These are phyloP conservation scores for Sepiola atlantica DNA, from an alignment of 2,888 invertebrate genomes.

Conservation along the genomic window DNA sequence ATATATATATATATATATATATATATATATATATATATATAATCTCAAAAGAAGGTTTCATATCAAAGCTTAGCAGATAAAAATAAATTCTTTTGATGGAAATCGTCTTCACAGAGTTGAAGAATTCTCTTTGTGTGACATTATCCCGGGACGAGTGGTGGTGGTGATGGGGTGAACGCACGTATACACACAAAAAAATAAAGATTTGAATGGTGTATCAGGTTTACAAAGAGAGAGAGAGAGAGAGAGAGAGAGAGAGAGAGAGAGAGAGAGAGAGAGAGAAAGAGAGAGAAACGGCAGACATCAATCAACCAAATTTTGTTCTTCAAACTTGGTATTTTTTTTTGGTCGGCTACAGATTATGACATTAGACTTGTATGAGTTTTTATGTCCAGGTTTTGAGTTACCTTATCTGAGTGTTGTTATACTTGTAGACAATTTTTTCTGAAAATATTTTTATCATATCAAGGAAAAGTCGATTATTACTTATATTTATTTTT, in stretches of 20 bases:
- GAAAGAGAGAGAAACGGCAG: not conserved
- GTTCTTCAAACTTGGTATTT: not conserved
- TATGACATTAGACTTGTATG: not conserved
- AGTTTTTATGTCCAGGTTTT: slow-evolving; percentile 12
- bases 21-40: no score
- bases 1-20: no score
- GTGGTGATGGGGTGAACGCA: no score
- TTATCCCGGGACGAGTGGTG: not conserved
- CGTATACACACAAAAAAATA: not conserved
- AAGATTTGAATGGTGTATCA: not conserved
- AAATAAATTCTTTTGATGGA: not conserved
- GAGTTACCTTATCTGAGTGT: not conserved
- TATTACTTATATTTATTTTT: not conserved
- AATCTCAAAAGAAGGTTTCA: no score
- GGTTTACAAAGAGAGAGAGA: not conserved
- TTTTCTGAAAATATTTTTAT: not conserved
- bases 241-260: not conserved
- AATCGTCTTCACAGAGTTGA: slow-evolving; percentile 2
- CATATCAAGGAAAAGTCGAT: not conserved
- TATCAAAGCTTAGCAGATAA: not conserved
- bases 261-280: not conserved
- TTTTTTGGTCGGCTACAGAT: not conserved
- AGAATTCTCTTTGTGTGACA: not conserved
- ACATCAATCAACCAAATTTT: slow-evolving; percentile 19
- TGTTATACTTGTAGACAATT: not conserved